Conservation (phyloP, 2,113 vertebrate species). For the Sakesphorus luctuosus region DNA sequence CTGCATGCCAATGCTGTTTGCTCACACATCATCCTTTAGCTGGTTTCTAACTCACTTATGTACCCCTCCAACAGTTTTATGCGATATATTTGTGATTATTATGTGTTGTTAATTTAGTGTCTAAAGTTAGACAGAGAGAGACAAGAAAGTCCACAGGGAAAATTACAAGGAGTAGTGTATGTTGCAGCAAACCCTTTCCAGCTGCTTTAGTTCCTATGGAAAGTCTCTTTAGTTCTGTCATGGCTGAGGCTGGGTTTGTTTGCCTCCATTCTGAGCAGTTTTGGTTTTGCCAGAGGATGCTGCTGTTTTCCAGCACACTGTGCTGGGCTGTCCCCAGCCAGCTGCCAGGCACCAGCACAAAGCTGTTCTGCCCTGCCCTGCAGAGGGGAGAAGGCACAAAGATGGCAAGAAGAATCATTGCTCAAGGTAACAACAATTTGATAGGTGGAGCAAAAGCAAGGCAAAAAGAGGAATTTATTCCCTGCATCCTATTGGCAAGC, state of each 20-base stretch:
- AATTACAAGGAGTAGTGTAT: background rate
- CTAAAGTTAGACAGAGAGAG: background rate
- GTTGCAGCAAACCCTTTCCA: background rate
- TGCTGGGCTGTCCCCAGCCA: background rate
- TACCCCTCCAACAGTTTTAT: background rate
- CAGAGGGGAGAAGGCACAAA: background rate
- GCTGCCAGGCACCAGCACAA: background rate
- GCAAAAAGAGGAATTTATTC: background rate
- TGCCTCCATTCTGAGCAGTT: background rate
- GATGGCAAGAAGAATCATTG: background rate
- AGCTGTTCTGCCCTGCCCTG: background rate
- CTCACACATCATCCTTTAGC: rapidly evolving
- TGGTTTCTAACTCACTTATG: background rate
- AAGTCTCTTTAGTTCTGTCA: background rate
- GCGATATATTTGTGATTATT: background rate
- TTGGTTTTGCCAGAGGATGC: background rate
- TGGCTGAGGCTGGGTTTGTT: background rate
- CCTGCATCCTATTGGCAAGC: background rate
- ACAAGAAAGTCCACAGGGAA: rapidly evolving
- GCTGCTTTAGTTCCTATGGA: background rate
- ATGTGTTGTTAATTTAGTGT: background rate
- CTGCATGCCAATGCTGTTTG: background rate
- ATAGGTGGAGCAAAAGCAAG: background rate
- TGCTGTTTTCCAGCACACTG: background rate
- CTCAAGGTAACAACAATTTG: background rate